phyloP scores from a whole-genome alignment of 2,113 vertebrate species.

The Rhagologus leucostigma region DNA sequence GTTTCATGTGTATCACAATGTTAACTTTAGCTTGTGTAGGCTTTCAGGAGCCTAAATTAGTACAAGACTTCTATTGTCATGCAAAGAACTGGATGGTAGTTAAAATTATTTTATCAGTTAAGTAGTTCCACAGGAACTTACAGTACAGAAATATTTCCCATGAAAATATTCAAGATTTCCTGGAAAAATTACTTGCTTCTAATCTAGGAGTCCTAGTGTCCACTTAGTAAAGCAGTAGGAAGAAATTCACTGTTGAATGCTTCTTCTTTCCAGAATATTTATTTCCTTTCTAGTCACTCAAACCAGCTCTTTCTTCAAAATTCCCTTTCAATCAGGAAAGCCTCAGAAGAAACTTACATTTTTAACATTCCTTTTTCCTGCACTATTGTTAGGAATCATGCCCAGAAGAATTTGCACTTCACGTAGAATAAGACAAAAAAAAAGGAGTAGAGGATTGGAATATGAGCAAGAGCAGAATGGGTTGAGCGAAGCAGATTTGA shows the following conservation, averaged over 20 bases:
- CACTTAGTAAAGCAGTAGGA: not conserved
- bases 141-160: not conserved
- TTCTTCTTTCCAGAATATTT: not conserved
- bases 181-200: not conserved
- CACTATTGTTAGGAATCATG: not conserved
- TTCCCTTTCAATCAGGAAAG: not conserved
- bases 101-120: not conserved
- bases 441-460: not conserved
- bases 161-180: not conserved
- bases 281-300: not conserved
- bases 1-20: not conserved
- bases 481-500: not conserved
- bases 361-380: not conserved
- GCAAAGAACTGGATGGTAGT: not conserved
- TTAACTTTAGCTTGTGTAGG: not conserved
- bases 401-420: not conserved
- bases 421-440: not conserved
- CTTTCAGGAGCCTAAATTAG: not conserved
- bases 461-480: not conserved
- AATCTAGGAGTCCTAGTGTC: not conserved
- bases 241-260: not conserved
- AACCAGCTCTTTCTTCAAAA: not conserved
- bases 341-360: not conserved
- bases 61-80: not conserved
- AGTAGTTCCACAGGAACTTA: not conserved